These are phyloP conservation scores for Stenchaetothrips biformis DNA, from an alignment of 2,888 invertebrate species.

Conservation along the genomic window DNA sequence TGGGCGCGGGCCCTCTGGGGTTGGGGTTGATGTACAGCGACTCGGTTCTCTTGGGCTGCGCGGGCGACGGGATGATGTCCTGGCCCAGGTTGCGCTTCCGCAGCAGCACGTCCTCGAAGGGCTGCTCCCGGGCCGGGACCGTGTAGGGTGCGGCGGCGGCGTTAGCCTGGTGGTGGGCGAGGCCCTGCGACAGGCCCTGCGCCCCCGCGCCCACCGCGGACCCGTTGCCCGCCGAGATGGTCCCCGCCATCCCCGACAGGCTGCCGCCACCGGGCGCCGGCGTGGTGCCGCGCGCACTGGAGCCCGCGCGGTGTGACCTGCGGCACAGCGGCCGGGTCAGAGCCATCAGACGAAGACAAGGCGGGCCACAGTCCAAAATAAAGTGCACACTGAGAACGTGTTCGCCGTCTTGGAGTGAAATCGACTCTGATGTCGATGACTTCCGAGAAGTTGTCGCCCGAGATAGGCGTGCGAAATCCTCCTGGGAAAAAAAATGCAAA, in stretches of 20 bases:
- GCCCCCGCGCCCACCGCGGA: slow-evolving; percentile 56
- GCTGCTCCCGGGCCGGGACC: slow-evolving; percentile 50
- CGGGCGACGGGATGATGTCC: slow-evolving; percentile 81
- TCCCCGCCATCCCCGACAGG: background rate
- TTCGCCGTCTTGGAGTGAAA: background rate
- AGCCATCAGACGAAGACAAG: background rate
- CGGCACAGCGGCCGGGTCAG: too few relatives aligned
- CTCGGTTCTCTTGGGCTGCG: slow-evolving; percentile 86
- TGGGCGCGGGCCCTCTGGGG: slow-evolving; percentile 38
- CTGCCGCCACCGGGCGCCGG: slow-evolving; percentile 50
- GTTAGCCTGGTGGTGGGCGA: slow-evolving; percentile 31
- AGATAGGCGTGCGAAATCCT: too few relatives aligned
- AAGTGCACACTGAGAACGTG: background rate
- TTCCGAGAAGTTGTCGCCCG: background rate
- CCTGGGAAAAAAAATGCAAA: background rate
- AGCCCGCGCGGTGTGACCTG: slow-evolving; percentile 36
- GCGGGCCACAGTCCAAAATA: background rate
- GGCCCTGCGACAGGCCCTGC: background rate
- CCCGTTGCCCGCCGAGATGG: slow-evolving; percentile 53
- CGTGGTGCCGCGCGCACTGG: slow-evolving; percentile 51
- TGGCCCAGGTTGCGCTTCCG: slow-evolving; percentile 77
- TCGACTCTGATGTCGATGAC: background rate
- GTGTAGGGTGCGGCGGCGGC: slow-evolving; percentile 50
- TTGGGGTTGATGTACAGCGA: slow-evolving; percentile 71
- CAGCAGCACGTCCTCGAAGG: slow-evolving; percentile 77